A percentile compares a stretch with the other conserved stretches of the same genome.
phyloP scores from a whole-genome alignment of 2,113 vertebrate genomes.

The Balaeniceps rex region DNA sequence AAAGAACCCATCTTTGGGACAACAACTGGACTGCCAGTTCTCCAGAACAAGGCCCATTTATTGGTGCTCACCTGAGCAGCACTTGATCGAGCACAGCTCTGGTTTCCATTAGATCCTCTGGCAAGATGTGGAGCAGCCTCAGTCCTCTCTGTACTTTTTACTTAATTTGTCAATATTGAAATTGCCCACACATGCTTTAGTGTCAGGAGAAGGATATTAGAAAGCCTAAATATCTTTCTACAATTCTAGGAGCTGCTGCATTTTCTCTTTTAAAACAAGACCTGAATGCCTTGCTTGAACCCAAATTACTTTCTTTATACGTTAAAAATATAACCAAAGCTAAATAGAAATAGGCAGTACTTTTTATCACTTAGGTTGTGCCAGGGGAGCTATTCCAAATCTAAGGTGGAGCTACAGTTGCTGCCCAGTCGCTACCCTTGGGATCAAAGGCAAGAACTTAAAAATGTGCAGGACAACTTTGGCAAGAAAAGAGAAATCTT shows the following conservation, averaged over 20 bases:
- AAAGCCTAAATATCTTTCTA: neutral
- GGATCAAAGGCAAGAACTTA: neutral
- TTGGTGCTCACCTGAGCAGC: fast-evolving
- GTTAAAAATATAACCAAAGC: neutral
- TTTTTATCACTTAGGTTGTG: neutral
- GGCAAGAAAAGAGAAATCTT: neutral
- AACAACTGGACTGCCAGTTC: neutral
- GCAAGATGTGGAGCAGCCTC: neutral
- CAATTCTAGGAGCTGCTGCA: neutral
- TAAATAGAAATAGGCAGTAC: neutral
- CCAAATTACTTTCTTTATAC: neutral
- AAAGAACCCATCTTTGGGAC: too few species aligned
- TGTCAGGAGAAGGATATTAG: neutral
- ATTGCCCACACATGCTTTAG: fast-evolving
- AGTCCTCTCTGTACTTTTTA: neutral
- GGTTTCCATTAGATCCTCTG: neutral
- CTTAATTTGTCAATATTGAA: neutral
- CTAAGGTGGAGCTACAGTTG: neutral
- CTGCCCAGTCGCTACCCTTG: neutral
- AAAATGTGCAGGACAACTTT: neutral
- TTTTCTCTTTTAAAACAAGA: neutral
- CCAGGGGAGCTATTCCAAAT: neutral
- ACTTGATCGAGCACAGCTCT: fast-evolving
- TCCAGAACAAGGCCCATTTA: neutral
- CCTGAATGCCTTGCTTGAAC: neutral